phyloP scores from a whole-genome alignment of 1,140 invertebrate genomes.

The Diorhabda sublineata region DNA sequence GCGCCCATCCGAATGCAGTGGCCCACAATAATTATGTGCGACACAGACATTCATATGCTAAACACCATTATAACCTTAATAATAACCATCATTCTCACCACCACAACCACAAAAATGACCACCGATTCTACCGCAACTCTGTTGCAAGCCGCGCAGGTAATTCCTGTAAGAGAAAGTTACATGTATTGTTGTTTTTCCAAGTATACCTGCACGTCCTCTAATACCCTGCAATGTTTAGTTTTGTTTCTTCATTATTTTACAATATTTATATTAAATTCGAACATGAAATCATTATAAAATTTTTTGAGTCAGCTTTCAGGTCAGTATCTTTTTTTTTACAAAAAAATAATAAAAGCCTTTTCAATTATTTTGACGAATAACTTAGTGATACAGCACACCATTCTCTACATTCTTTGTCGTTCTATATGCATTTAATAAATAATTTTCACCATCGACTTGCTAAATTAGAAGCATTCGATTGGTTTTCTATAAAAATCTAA shows the following conservation, averaged over 20 bases:
- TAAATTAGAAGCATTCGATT: no score
- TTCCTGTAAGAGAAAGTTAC: conserved; percentile 6
- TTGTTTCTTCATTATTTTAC: background rate
- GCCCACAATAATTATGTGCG: conserved; percentile 58
- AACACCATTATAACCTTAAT: conserved; percentile 49
- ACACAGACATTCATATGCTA: conserved; percentile 52
- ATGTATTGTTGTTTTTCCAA: conserved; percentile 3
- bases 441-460: no score
- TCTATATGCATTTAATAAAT: no score
- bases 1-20: conserved; percentile 70
- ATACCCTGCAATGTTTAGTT: background rate
- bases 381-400: no score
- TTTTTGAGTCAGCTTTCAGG: no score
- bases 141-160: conserved; percentile 63
- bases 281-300: no score
- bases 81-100: conserved; percentile 55
- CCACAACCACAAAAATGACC: conserved; percentile 48
- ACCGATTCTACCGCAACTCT: conserved; percentile 58
- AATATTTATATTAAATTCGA: no score
- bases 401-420: no score
- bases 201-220: conserved; percentile 9
- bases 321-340: no score
- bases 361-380: no score
- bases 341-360: no score
- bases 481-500: no score